Percentiles rank a stretch among this genome's conserved stretches.
Conservation (phyloP, 2,113 vertebrate genomes). For the Bombycilla garrulus region DNA sequence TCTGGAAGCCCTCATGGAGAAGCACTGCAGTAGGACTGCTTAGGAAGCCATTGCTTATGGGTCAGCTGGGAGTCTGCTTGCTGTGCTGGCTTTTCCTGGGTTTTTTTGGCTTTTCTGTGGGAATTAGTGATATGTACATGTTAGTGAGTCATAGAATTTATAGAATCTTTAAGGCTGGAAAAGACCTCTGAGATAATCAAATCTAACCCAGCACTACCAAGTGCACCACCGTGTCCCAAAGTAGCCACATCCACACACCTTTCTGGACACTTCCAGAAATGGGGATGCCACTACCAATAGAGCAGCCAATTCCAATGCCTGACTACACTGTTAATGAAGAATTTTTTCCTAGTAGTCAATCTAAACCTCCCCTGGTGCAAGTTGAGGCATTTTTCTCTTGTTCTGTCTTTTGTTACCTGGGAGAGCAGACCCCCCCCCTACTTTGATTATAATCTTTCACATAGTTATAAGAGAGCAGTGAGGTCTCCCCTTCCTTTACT, state of each 20-base stretch:
- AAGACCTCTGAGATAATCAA: not conserved
- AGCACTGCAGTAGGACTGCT: not conserved
- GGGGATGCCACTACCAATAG: not conserved
- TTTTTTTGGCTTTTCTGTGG: not conserved
- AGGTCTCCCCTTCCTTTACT: not conserved
- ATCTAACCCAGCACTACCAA: not conserved
- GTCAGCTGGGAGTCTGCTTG: not conserved
- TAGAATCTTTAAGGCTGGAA: not conserved
- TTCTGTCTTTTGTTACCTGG: too few species aligned
- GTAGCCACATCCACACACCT: not conserved
- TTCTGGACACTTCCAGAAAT: not conserved
- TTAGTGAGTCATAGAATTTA: not conserved
- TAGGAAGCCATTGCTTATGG: accelerated
- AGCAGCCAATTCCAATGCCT: not conserved
- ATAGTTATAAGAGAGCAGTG: too few species aligned
- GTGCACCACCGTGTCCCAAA: not conserved
- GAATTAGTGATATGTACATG: accelerated
- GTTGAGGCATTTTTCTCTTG: not conserved
- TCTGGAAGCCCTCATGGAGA: not conserved
- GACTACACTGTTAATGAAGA: not conserved
- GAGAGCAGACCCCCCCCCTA: not conserved
- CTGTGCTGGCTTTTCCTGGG: not conserved
- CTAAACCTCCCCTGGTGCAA: not conserved
- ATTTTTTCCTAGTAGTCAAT: not conserved
- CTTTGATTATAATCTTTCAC: not conserved